These are phyloP conservation scores for Melanotaenia maccullochi DNA, from an alignment of 2,797 vertebrate species.

Conservation along the genomic window DNA sequence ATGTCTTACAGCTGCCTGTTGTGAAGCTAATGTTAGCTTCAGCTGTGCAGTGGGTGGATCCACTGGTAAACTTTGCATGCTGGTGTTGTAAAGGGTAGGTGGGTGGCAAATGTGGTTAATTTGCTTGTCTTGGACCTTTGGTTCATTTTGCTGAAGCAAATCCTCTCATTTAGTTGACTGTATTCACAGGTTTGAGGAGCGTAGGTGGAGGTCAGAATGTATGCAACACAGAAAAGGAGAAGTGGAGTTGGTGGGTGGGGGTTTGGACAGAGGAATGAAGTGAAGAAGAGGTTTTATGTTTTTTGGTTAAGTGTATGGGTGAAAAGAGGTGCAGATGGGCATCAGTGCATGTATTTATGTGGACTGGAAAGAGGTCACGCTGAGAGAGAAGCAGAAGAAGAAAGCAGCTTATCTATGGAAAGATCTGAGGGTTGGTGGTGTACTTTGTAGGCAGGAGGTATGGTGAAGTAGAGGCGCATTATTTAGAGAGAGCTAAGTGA, in stretches of 20 bases:
- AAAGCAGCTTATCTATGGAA: constrained; percentile 49
- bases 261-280: constrained; percentile 29
- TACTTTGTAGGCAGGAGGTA: constrained; percentile 45
- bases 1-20: constrained; percentile 25
- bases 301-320: constrained; percentile 28
- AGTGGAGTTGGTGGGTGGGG: constrained; percentile 5
- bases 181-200: constrained; percentile 57
- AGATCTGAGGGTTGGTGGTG: constrained; percentile 57
- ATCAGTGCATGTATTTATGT: constrained; percentile 46
- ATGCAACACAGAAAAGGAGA: constrained; percentile 30
- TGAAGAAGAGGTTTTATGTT: constrained; percentile 40
- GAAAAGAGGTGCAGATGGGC: constrained; percentile 45
- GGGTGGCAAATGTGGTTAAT: constrained; percentile 60
- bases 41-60: constrained; percentile 50
- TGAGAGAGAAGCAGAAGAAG: constrained; percentile 23
- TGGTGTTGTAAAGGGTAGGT: constrained; percentile 55
- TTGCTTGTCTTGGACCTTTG: constrained; percentile 61
- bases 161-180: constrained; percentile 73
- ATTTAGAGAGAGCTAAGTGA: constrained; percentile 59
- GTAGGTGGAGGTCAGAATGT: constrained; percentile 67
- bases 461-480: constrained; percentile 48
- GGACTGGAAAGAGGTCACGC: constrained; percentile 38
- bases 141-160: constrained; percentile 72
- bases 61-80: constrained; percentile 29
- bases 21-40: constrained; percentile 29